These are phyloP conservation scores for Pemphredon lugubris DNA, from an alignment of 2,888 invertebrate genomes.

Conservation along the genomic window DNA sequence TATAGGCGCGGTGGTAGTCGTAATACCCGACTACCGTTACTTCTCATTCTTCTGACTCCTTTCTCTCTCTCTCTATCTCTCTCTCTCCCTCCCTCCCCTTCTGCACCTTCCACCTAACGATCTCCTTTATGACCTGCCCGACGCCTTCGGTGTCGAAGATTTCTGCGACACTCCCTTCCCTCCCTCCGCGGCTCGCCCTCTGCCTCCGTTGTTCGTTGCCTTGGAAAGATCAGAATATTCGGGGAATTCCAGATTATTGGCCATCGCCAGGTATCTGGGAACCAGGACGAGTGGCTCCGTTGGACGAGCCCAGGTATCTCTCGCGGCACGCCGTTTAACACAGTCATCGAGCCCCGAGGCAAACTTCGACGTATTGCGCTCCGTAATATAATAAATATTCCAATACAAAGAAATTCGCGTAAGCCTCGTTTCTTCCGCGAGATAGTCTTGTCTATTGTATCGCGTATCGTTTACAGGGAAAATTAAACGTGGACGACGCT, in stretches of 20 bases:
- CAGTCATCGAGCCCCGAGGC: no score
- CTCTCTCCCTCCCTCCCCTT: slow-evolving; percentile 15
- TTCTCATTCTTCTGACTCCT: slow-evolving; percentile 59
- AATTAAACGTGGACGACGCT: no score
- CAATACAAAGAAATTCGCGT: no score
- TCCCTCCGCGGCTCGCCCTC: not conserved
- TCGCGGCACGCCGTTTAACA: no score
- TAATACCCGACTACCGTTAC: slow-evolving; percentile 69
- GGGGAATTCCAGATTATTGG: slow-evolving; percentile 7
- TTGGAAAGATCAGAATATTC: slow-evolving; percentile 15
- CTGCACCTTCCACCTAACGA: slow-evolving; percentile 32
- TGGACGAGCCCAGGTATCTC: no score
- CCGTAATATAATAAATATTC: no score
- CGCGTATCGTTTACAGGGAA: no score
- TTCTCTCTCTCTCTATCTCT: slow-evolving; percentile 25
- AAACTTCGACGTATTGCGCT: no score
- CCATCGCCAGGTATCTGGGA: not conserved
- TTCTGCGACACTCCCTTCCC: slow-evolving; percentile 31
- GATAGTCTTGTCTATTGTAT: no score
- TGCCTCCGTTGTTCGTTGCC: slow-evolving; percentile 5
- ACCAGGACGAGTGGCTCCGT: no score
- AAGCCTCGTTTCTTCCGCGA: no score
- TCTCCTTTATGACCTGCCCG: slow-evolving; percentile 42
- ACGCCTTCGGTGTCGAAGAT: slow-evolving; percentile 27
- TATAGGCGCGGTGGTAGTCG: slow-evolving; percentile 64